These are phyloP conservation scores for Rallus limicola DNA, from an alignment of 2,113 vertebrate species.

Conservation along the genomic window DNA sequence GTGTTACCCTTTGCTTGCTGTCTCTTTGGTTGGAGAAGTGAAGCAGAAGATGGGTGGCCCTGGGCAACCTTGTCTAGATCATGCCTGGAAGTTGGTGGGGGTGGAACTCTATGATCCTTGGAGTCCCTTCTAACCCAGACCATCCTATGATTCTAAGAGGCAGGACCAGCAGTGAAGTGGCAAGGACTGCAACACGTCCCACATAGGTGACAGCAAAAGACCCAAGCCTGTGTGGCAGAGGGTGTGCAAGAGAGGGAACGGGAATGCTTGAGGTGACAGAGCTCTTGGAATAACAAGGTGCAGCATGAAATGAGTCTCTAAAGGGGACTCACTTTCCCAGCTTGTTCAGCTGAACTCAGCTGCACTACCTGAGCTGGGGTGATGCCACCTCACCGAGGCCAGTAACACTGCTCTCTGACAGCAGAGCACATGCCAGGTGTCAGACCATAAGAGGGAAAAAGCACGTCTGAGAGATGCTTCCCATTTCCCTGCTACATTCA, in stretches of 20 bases:
- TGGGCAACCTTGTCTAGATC: too few relatives aligned
- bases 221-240: not conserved
- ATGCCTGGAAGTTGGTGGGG: too few relatives aligned
- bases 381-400: not conserved
- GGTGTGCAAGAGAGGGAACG: accelerated
- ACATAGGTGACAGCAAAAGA: accelerated
- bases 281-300: not conserved
- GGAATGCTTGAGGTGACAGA: not conserved
- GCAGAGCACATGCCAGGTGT: not conserved
- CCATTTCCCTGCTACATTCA: not conserved
- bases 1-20: not conserved
- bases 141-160: too few relatives aligned
- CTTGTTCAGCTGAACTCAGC: not conserved
- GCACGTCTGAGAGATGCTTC: not conserved
- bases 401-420: accelerated
- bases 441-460: not conserved
- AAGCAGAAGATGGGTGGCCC: not conserved
- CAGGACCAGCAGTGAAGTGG: not conserved
- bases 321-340: not conserved
- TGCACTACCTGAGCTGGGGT: not conserved
- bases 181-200: accelerated
- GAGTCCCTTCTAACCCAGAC: too few relatives aligned
- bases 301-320: not conserved
- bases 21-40: accelerated
- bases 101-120: too few relatives aligned